These are phyloP conservation scores for Drosophila mercatorum DNA, from an alignment of 2,888 invertebrate species.

Conservation along the genomic window DNA sequence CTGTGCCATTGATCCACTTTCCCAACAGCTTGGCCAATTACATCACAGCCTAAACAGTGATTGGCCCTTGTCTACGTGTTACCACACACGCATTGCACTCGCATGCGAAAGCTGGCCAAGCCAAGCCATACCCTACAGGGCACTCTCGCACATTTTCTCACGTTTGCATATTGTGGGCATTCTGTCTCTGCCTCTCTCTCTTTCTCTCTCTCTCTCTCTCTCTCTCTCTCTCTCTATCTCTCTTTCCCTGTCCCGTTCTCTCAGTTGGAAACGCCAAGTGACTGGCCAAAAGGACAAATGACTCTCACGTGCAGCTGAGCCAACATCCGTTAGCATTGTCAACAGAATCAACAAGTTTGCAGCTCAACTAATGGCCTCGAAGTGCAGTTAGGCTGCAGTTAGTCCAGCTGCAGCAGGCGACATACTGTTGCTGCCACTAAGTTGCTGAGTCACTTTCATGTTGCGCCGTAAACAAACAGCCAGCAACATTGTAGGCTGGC, in stretches of 20 bases:
- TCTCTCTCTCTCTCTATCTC: neutral
- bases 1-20: slow-evolving; percentile 37
- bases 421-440: slow-evolving; percentile 32
- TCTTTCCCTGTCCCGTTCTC: neutral
- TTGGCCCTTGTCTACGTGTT: slow-evolving; percentile 22
- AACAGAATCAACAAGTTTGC: slow-evolving; percentile 59
- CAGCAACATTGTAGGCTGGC: slow-evolving; percentile 10
- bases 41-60: slow-evolving; percentile 9
- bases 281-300: slow-evolving; percentile 62
- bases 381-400: slow-evolving; percentile 63
- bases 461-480: slow-evolving; percentile 33
- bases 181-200: neutral
- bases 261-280: slow-evolving; percentile 23
- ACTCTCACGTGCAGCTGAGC: slow-evolving; percentile 68
- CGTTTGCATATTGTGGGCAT: slow-evolving; percentile 41
- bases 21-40: slow-evolving; percentile 21
- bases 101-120: slow-evolving; percentile 5
- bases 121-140: slow-evolving; percentile 18
- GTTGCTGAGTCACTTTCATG: slow-evolving; percentile 60
- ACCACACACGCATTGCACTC: neutral
- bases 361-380: slow-evolving; percentile 62
- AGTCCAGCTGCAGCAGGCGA: slow-evolving; percentile 11
- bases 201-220: neutral
- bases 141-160: slow-evolving; percentile 62
- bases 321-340: slow-evolving; percentile 70